phyloP scores from a whole-genome alignment of 2,113 vertebrate species.

The Anguilla japonica region DNA sequence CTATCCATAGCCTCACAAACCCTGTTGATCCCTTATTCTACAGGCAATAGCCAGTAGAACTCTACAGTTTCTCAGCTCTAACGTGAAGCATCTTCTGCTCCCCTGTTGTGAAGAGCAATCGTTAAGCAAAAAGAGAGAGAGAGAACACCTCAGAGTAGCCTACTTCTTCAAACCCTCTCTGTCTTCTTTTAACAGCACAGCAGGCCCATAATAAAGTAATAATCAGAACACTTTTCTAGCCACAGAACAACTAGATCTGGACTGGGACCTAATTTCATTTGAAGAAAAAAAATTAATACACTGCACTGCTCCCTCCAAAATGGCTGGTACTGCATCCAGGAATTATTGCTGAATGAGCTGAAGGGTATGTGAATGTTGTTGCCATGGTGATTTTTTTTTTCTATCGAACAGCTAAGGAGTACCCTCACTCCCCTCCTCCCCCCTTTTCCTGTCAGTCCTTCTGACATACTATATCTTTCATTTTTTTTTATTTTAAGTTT shows the following conservation, averaged over 20 bases:
- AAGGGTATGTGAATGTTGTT: constrained; percentile 36
- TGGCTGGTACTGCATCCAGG: constrained; percentile 16
- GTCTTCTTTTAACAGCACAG: background rate
- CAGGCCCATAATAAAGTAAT: background rate
- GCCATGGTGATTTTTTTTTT: constrained; percentile 30
- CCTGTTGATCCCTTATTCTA: too few species aligned
- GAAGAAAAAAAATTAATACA: constrained; percentile 11
- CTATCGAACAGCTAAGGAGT: constrained; percentile 13
- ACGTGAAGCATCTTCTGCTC: too few species aligned
- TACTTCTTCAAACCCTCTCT: too few species aligned
- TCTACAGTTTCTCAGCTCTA: too few species aligned
- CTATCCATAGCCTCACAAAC: too few species aligned
- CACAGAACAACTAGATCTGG: background rate
- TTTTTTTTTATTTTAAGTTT: background rate
- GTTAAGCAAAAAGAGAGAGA: too few species aligned
- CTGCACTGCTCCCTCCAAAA: background rate
- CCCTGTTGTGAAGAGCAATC: too few species aligned
- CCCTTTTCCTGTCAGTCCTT: background rate
- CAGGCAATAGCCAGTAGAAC: too few species aligned
- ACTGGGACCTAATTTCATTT: background rate
- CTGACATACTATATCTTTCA: constrained; percentile 8
- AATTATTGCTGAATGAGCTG: constrained; percentile 31
- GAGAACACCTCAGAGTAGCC: too few species aligned
- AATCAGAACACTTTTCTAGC: background rate
- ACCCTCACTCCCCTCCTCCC: too few species aligned